A percentile compares a stretch with the other conserved stretches of the same genome.
phyloP scores from a whole-genome alignment of 2,113 vertebrate genomes.

The Psettodes erumei region DNA sequence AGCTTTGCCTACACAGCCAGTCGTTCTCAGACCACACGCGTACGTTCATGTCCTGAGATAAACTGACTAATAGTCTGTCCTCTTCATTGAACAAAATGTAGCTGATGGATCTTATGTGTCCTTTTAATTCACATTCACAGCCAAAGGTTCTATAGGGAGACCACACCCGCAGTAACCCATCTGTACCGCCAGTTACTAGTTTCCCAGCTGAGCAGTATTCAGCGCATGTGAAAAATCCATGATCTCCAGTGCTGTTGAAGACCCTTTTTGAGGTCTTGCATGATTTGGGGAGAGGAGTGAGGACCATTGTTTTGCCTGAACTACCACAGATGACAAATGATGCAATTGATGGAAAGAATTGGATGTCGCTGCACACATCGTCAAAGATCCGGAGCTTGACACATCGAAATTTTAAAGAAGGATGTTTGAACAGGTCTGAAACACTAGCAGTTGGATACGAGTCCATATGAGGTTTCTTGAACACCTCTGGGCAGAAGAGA shows the following conservation, averaged over 20 bases:
- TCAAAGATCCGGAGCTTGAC: neutral
- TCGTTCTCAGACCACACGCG: neutral
- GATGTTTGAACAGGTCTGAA: neutral
- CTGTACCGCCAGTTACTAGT: slow-evolving; percentile 31
- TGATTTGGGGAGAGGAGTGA: fast-evolving
- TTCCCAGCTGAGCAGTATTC: neutral
- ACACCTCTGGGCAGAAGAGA: slow-evolving; percentile 52
- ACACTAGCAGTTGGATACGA: neutral
- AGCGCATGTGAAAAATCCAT: slow-evolving; percentile 12
- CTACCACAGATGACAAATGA: neutral
- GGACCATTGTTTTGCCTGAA: neutral
- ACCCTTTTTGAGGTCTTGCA: fast-evolving
- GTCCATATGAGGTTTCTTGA: neutral
- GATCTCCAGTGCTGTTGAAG: fast-evolving
- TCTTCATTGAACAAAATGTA: neutral
- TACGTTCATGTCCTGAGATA: slow-evolving; percentile 10
- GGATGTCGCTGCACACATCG: neutral
- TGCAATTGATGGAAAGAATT: neutral
- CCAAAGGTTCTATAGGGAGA: neutral
- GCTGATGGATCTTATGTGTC: slow-evolving; percentile 19
- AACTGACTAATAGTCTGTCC: neutral
- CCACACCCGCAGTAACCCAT: slow-evolving; percentile 24
- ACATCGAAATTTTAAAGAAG: neutral
- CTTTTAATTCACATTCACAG: fast-evolving
- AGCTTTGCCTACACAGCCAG: neutral